Percentiles rank a stretch among this genome's conserved stretches.
Evolutionary conservation across 2,113 vertebrate genomes (phyloP).

Genomic region (Phylloscopus trochilus): DNA sequence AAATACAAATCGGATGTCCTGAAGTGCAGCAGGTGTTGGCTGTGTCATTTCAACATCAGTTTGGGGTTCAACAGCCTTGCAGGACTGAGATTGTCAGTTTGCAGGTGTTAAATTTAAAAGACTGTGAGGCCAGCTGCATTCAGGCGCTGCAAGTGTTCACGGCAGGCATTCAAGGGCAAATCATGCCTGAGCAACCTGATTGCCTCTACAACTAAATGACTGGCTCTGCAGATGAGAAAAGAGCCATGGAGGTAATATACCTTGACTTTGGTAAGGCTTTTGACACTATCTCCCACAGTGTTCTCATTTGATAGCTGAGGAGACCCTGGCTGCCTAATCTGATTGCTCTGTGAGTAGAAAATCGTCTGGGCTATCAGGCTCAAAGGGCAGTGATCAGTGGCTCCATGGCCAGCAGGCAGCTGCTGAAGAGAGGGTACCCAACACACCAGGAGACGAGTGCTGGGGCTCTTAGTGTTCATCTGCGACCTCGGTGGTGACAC

Average conservation of each 20-base stretch:
- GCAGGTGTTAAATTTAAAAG: slow-evolving; percentile 60
- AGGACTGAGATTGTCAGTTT: slow-evolving; percentile 33
- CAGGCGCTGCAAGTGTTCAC: neutral
- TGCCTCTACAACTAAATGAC: slow-evolving; percentile 20
- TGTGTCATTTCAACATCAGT: slow-evolving; percentile 20
- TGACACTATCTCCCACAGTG: slow-evolving; percentile 23
- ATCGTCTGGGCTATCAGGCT: neutral
- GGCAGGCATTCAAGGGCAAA: slow-evolving; percentile 53
- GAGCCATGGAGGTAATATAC: slow-evolving; percentile 20
- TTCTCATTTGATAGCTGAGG: slow-evolving; percentile 26
- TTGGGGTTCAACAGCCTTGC: slow-evolving; percentile 44
- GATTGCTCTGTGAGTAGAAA: neutral
- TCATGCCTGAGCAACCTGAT: slow-evolving; percentile 50
- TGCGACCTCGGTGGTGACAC: neutral
- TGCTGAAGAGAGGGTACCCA: neutral
- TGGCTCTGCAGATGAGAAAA: slow-evolving; percentile 21
- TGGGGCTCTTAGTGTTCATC: neutral
- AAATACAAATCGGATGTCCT: neutral
- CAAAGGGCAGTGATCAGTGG: neutral
- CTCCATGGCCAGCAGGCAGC: neutral
- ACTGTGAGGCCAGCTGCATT: slow-evolving; percentile 45
- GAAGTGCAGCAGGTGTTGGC: slow-evolving; percentile 38
- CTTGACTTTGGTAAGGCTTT: slow-evolving; percentile 54
- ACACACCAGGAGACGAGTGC: rapidly evolving
- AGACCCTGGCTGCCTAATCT: neutral